These are phyloP conservation scores for Drosophila rhopaloa DNA, from an alignment of 1,140 invertebrate species.

Conservation along the genomic window DNA sequence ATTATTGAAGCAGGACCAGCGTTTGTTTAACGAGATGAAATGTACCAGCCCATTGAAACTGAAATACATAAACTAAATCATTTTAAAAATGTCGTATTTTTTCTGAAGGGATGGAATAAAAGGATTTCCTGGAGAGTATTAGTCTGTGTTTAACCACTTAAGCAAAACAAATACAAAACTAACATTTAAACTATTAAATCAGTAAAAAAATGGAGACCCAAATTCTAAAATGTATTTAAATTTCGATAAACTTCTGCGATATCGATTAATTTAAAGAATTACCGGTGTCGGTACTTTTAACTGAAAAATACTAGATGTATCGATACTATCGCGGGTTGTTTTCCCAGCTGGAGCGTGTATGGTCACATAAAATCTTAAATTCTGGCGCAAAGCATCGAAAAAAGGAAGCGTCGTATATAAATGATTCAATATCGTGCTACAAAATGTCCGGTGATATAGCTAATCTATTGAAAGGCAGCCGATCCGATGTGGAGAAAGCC, in stretches of 20 bases:
- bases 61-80: constrained; percentile 46
- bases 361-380: constrained; percentile 18
- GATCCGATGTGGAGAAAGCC: constrained; percentile 21
- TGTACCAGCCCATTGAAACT: constrained; percentile 37
- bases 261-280: background rate
- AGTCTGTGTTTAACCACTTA: too few relatives aligned
- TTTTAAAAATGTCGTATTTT: constrained; percentile 15
- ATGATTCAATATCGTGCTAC: constrained; percentile 5
- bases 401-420: constrained; percentile 37
- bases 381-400: constrained; percentile 38
- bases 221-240: too few relatives aligned
- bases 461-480: constrained; percentile 28
- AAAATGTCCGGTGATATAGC: constrained; percentile 42
- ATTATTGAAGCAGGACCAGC: constrained; percentile 22
- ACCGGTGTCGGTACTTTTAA: background rate
- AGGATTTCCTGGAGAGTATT: too few relatives aligned
- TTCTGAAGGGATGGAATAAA: too few relatives aligned
- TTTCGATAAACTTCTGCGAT: too few relatives aligned
- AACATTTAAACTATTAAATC: too few relatives aligned
- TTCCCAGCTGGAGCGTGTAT: background rate
- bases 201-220: too few relatives aligned
- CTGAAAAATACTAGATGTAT: background rate
- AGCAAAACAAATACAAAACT: too few relatives aligned
- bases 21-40: constrained; percentile 26
- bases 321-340: background rate